Evolutionary conservation across 2,113 vertebrate species (phyloP), one percentile per base, ranked within the genome.

Genomic region (Odocoileus hemionus): DNA sequence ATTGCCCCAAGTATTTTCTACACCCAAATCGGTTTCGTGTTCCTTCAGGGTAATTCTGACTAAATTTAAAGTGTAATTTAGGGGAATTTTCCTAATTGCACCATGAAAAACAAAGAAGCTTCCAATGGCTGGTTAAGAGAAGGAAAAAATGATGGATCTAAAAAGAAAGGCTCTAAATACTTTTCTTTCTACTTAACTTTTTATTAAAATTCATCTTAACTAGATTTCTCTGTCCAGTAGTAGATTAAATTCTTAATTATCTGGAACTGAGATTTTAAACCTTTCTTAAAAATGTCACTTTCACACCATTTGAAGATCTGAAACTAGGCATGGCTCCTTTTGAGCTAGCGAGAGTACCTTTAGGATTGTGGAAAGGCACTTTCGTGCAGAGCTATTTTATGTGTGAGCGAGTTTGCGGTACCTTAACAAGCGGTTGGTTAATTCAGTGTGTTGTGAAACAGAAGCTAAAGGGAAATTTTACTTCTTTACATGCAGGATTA

Each of bases 191-290:
- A 30, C 67, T 67, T 92, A 55, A 84, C 21, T 55, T 79, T 83
- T 84, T 30, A 64, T 61, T 90, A 80, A 82, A 83, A 96, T 95
- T 90, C 14, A 94, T 84, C 64, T 87, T 87, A 92, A 67, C 83
- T 82, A 84, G 26, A 61, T 76, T 91, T 95, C 47, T 83, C 50
- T 79, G 92, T 87, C 64, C 7, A 64, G 17, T 54, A 58, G 55
- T 45, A 95, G 58, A 89, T 91, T 39, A 92, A 95, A 87, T 93
- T 39, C 13, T 45, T 74, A 76, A 64, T 83, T 86, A 39, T 86
- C 70, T 87, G 74, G 57, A 85, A 50, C 10, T 55, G 50, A 90
- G 12, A 39, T 89, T 54, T 64, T 70, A 54, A 47, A 82, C 6
- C 33, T 52, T 55, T 61, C 45, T 36, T 45, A 2, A 30, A 45